Conservation (phyloP, 2,113 vertebrate species). For the Grantiella picta region DNA sequence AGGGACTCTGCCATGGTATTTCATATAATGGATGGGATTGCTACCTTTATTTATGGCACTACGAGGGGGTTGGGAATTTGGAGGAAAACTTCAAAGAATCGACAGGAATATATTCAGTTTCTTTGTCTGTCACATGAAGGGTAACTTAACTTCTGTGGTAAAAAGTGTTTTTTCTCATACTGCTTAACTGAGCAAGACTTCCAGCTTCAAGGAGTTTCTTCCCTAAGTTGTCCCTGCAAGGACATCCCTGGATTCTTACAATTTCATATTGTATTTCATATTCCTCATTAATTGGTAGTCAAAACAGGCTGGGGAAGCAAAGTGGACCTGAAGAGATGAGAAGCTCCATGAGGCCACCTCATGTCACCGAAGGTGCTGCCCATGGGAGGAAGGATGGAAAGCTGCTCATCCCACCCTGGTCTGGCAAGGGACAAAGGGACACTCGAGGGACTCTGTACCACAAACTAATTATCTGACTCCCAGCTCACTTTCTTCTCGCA, state of each 20-base stretch:
- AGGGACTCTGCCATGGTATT: background rate
- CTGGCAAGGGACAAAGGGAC: background rate
- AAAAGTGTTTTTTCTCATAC: slow-evolving; percentile 2
- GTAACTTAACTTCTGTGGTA: slow-evolving; percentile 11
- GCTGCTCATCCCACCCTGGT: background rate
- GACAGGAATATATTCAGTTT: slow-evolving; percentile 21
- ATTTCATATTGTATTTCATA: background rate
- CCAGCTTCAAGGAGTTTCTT: background rate
- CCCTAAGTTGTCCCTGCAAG: background rate
- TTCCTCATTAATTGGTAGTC: background rate
- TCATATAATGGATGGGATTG: background rate
- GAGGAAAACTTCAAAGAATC: slow-evolving; percentile 42
- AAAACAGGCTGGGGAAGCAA: background rate
- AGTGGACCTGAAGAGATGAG: background rate
- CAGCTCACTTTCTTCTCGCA: background rate
- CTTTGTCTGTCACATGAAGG: slow-evolving; percentile 19
- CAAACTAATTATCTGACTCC: slow-evolving; percentile 18
- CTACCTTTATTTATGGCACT: background rate
- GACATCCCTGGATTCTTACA: background rate
- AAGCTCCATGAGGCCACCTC: background rate
- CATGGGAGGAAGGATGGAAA: background rate
- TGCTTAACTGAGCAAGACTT: background rate
- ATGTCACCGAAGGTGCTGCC: background rate
- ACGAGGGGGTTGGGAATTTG: background rate
- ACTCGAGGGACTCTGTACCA: background rate